A percentile compares a stretch with the other conserved stretches of the same genome.
Evolutionary conservation across 2,113 vertebrate genomes (phyloP).

Genomic region (Sakesphorus luctuosus): DNA sequence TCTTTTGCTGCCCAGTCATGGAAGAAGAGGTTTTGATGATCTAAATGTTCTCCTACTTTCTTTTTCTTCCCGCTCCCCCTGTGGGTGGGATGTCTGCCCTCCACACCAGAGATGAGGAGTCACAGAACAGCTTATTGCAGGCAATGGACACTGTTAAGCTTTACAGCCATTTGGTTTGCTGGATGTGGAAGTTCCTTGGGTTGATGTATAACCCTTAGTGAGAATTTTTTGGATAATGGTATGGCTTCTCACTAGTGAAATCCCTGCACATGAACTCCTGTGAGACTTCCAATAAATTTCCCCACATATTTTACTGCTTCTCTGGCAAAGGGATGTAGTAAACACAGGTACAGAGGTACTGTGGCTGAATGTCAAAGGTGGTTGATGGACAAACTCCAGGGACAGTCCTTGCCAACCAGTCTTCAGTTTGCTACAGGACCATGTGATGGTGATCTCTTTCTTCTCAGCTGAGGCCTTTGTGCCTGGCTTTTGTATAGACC

Average conservation of each 20-base stretch:
- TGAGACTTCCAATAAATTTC: neutral
- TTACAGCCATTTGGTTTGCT: neutral
- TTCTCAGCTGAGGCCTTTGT: neutral
- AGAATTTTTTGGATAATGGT: neutral
- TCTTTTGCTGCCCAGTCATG: neutral
- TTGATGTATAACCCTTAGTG: neutral
- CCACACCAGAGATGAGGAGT: neutral
- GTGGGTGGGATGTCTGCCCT: neutral
- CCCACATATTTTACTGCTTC: neutral
- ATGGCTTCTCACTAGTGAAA: neutral
- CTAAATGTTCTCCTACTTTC: neutral
- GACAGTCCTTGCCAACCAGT: neutral
- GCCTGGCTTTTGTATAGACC: neutral
- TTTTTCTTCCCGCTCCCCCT: neutral
- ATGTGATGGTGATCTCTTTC: rapidly evolving
- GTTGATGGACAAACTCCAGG: neutral
- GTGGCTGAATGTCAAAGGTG: rapidly evolving
- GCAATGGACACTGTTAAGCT: neutral
- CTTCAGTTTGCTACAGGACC: neutral
- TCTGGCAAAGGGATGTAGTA: neutral
- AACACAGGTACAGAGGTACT: neutral
- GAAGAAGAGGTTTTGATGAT: neutral
- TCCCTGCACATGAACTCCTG: neutral
- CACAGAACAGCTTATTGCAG: neutral
- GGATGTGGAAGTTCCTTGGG: neutral